Evolutionary conservation across 2,113 vertebrate genomes (phyloP), one percentile per base, ranked within the genome.

Genomic region (Ptilorrhoa leucosticta): DNA sequence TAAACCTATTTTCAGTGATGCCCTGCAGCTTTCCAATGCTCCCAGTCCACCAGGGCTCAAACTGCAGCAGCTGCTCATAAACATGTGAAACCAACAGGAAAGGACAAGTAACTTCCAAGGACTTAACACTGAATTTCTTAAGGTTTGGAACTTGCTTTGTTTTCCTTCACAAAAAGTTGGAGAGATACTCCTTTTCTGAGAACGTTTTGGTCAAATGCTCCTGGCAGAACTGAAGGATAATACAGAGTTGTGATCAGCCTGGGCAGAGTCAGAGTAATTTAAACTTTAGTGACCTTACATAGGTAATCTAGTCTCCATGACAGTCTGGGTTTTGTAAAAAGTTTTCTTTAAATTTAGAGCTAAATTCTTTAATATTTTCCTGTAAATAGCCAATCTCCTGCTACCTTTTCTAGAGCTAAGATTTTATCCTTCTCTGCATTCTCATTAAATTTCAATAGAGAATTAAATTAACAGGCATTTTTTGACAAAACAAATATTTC

Each of bases 1-100:
- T 85, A 80, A 94, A 84, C 37, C 58, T 87, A 91, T 94, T 97
- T 91, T 85, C 87, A 79, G 78, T 85, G 73, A 91, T 93, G 78
- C 66, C 64, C 89, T 0, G 27, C 66, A 79, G 94, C 69, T 95
- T 95, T 79, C 77, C 82, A 76, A 75, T 10, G 44, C 69, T 93
- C 87, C 82, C 75, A 85, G 82, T 93, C 81, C 93, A 93, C 70
- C 50, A 57, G 35, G 57, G 35, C 78, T 95, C 84, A 73, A 79
- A 61, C 75, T 79, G 58, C 53, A 87, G 87, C 84, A 91, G 84
- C 95, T 96, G 89, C 78, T 94, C 66, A 30, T 87, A 87, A 94
- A 40, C 60, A 48, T 26, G 33, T 89, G 93, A 96, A 95, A 89
- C 45, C 73, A 95, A 84, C 37, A 85, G 84, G 58, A 82, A 92